These are phyloP conservation scores for Sebastes vulpes DNA, from an alignment of 2,797 vertebrate genomes.

Conservation along the genomic window DNA sequence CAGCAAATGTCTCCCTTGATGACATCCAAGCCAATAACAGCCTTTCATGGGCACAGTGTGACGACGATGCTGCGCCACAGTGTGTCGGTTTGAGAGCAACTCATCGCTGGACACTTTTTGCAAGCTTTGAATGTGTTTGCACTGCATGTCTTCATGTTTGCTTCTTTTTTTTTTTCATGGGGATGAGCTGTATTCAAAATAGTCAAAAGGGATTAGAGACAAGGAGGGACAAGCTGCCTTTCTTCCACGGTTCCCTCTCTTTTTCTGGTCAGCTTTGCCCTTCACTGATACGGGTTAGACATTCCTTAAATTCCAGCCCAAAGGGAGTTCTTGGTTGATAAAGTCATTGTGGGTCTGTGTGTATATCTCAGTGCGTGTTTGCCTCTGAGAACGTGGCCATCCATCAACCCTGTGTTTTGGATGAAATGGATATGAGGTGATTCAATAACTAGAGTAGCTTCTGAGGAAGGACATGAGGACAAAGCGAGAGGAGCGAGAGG, in stretches of 20 bases:
- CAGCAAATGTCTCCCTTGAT: constrained; percentile 48
- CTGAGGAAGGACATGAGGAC: constrained; percentile 21
- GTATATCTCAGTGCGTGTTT: neutral
- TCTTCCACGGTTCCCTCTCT: neutral
- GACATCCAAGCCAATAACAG: constrained; percentile 53
- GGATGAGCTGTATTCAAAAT: constrained; percentile 17
- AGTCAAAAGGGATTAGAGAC: neutral
- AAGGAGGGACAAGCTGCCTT: neutral
- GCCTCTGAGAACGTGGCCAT: neutral
- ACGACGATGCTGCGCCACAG: constrained; percentile 52
- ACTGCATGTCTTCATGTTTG: neutral
- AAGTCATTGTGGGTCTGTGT: constrained; percentile 18
- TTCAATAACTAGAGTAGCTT: constrained; percentile 26
- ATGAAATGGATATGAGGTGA: constrained; percentile 42
- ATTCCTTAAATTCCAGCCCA: constrained; percentile 64
- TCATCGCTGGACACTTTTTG: constrained; percentile 1
- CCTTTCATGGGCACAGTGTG: constrained; percentile 16
- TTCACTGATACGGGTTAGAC: constrained; percentile 25
- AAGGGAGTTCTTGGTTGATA: constrained; percentile 52
- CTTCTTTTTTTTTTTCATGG: neutral
- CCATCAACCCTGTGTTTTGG: constrained; percentile 30
- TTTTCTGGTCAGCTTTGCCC: constrained; percentile 9
- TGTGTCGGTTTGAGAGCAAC: constrained; percentile 34
- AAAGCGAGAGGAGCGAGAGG: neutral
- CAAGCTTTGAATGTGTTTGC: constrained; percentile 5